phyloP scores from a whole-genome alignment of 2,888 invertebrate species.

The Clitarchus hookeri region DNA sequence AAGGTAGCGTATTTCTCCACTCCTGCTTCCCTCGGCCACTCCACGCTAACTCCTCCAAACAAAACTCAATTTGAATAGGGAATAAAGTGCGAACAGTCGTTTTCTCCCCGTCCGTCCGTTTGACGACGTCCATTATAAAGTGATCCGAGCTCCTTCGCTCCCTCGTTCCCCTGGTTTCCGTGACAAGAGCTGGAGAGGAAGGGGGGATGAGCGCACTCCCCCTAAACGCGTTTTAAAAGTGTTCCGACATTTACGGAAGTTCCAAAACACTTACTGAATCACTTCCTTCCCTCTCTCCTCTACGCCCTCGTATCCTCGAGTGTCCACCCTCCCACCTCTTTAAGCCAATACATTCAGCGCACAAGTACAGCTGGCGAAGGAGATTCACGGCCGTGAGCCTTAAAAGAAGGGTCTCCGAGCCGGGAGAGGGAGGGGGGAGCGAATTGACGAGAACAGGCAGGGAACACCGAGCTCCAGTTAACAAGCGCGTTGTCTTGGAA shows the following conservation, averaged over 20 bases:
- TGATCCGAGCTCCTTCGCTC: neutral
- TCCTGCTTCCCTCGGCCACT: neutral
- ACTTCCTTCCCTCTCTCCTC: slow-evolving; percentile 4
- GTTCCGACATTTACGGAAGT: slow-evolving; percentile 23
- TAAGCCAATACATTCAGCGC: neutral
- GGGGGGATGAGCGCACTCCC: neutral
- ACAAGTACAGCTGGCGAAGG: neutral
- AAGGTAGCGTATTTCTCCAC: neutral
- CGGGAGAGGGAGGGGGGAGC: neutral
- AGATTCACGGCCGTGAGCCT: neutral
- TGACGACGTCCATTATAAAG: slow-evolving; percentile 18
- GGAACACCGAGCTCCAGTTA: no score
- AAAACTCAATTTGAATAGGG: slow-evolving; percentile 41
- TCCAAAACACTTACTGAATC: slow-evolving; percentile 26
- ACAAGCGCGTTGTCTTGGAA: no score
- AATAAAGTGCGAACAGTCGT: slow-evolving; percentile 26
- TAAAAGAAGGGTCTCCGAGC: neutral
- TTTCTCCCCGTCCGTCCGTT: neutral
- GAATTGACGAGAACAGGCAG: neutral
- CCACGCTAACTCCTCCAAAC: slow-evolving; percentile 30
- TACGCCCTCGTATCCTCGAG: neutral
- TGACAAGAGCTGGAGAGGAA: neutral
- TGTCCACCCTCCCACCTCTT: neutral
- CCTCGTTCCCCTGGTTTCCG: neutral
- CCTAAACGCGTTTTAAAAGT: slow-evolving; percentile 21